phyloP scores from a whole-genome alignment of 2,888 invertebrate species.

The Dryobota labecula region DNA sequence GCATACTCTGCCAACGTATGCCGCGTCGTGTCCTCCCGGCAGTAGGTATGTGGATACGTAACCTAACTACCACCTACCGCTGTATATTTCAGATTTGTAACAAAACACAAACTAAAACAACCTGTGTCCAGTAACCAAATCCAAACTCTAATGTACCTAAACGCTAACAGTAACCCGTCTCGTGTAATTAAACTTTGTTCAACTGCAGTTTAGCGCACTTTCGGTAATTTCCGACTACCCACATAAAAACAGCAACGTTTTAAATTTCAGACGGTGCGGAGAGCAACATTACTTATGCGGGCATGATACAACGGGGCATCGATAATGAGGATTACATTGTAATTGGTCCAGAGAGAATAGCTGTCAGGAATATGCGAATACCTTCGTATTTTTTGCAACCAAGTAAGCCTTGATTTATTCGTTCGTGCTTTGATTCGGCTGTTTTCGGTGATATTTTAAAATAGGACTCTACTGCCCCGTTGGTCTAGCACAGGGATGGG shows the following conservation, averaged over 20 bases:
- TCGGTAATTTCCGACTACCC: slow-evolving; percentile 21
- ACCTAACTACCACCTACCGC: background rate
- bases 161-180: slow-evolving; percentile 36
- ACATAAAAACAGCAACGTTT: slow-evolving; percentile 36
- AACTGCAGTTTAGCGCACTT: slow-evolving; percentile 52
- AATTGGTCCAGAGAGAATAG: slow-evolving; percentile 83
- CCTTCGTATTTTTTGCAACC: slow-evolving; percentile 85
- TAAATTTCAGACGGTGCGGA: slow-evolving; percentile 82
- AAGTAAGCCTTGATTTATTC: slow-evolving; percentile 72
- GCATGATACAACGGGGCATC: slow-evolving; percentile 76
- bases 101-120: slow-evolving; percentile 18
- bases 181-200: slow-evolving; percentile 53
- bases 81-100: background rate
- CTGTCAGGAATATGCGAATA: slow-evolving; percentile 80
- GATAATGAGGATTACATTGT: slow-evolving; percentile 84
- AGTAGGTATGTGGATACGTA: background rate
- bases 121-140: slow-evolving; percentile 19
- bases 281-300: slow-evolving; percentile 83
- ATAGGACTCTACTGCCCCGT: background rate
- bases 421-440: slow-evolving; percentile 12
- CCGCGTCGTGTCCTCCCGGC: no score
- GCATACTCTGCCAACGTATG: no score
- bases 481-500: no score
- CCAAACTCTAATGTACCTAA: slow-evolving; percentile 15
- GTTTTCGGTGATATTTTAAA: slow-evolving; percentile 10